These are phyloP conservation scores for Dasysyrphus tricinctus DNA, from an alignment of 2,888 invertebrate species.

Conservation along the genomic window DNA sequence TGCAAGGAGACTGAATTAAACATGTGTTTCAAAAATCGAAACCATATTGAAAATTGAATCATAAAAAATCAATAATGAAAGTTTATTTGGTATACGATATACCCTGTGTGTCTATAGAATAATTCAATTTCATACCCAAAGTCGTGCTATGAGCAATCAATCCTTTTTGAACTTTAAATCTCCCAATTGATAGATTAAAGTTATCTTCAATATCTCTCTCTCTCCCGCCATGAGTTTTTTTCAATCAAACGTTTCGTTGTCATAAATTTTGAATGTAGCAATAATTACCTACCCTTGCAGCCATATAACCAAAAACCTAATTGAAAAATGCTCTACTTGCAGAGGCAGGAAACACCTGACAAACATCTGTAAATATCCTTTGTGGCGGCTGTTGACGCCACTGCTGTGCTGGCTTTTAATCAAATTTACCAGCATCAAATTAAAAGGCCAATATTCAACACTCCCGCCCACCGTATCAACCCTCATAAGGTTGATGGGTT, in stretches of 20 bases:
- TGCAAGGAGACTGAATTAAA: too few species aligned
- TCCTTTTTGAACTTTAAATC: not conserved
- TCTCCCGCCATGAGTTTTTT: not conserved
- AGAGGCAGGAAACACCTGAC: conserved; percentile 69
- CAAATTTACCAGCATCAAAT: conserved; percentile 73
- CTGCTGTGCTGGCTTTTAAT: conserved; percentile 64
- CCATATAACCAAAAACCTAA: conserved; percentile 48
- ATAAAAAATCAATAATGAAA: not conserved
- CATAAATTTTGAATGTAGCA: conserved; percentile 42
- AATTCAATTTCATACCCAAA: not conserved
- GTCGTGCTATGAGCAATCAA: conserved; percentile 4
- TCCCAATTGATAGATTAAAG: conserved; percentile 26
- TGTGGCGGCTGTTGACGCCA: conserved; percentile 40
- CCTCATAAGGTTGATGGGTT: conserved; percentile 14
- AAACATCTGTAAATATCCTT: conserved; percentile 63
- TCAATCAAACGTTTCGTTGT: conserved; percentile 31
- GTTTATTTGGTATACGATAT: too few species aligned
- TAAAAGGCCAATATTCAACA: conserved; percentile 66
- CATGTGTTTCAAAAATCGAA: too few species aligned
- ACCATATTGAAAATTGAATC: too few species aligned
- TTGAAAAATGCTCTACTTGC: conserved; percentile 52
- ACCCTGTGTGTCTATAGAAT: not conserved
- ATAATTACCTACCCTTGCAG: conserved; percentile 40
- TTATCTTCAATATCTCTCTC: not conserved
- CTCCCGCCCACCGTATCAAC: not conserved